phyloP scores from a whole-genome alignment of 2,888 invertebrate genomes.

The Rhagophthalmus giganteus region DNA sequence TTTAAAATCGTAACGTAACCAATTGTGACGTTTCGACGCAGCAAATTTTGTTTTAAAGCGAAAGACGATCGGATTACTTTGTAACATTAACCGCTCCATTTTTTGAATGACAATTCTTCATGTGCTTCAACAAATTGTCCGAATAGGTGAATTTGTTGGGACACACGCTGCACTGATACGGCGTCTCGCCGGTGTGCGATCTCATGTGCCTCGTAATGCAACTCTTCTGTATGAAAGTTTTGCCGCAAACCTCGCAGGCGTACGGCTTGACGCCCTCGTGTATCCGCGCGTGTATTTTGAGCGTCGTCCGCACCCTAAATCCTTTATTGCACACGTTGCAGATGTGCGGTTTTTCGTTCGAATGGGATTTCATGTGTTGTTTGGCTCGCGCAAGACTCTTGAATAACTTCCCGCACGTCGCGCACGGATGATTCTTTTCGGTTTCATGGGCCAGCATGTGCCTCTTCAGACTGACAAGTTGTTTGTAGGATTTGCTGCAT shows the following conservation, averaged over 20 bases:
- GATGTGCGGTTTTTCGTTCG: constrained; percentile 12
- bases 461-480: background rate
- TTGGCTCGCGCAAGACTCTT: background rate
- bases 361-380: constrained; percentile 13
- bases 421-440: background rate
- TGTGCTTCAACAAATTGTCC: constrained; percentile 23
- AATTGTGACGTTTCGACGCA: too few species aligned
- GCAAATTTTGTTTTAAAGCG: too few species aligned
- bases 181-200: background rate
- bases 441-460: background rate
- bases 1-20: too few species aligned
- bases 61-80: too few species aligned
- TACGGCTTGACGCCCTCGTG: background rate
- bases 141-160: constrained; percentile 18
- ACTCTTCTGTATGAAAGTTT: background rate
- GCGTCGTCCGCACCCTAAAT: constrained; percentile 1
- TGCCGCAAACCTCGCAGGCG: background rate
- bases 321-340: constrained; percentile 11
- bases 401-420: background rate
- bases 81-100: too few species aligned
- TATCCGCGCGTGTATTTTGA: background rate
- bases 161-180: constrained; percentile 8
- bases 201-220: background rate
- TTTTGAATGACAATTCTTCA: too few species aligned
- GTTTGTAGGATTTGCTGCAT: constrained; percentile 12